Base-by-base conservation (phyloP, 2,888 invertebrate genomes). In the Hofmannophila pseudospretella region DNA sequence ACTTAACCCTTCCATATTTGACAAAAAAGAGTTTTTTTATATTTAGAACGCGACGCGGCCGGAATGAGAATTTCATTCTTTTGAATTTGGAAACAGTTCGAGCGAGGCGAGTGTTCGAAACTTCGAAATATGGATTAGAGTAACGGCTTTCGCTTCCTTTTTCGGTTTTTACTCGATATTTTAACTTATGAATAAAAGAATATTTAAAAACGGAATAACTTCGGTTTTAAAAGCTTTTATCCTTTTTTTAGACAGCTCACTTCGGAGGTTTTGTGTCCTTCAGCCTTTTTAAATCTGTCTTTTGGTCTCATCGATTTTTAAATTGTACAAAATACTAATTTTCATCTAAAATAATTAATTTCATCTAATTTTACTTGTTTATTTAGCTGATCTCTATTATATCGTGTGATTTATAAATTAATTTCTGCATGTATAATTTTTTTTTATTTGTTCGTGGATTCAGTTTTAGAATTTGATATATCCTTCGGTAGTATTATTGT, bases 1-100 rank as follows among this genome's bases (percentile, higher is more conserved):
- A 84, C 82, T 79, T 82, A 85, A 85, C 85, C 85, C 85, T 86
- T 85, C 85, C 85, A 82, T 84, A 85, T 85, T 85, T 84, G 81
- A 82, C 82, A 81, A 82, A 85, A 84, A 84, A 76, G 69, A 72
- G 63, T 58, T 75, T 76, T 55, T 81, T 80, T 82, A 84, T 76
- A 85, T 84, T 84, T 84, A 79, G 84, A 84, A 77, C 77, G 62
- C 71, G 72, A 75, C 78, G 80, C 73, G 69, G 64, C 51, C 66
- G 65, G 81, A 77, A 82, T 81, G 70, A 73, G 74, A 78, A 79
- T 79, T 74, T 71, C 60, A 65, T 74, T 82, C 79, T 81, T 81
- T 84, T 79, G 72, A 82, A 79, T 74, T 77, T 71, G 67, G 78
- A 75, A 81, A 77, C 74, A 54, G 68, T 76, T 71, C 68, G 47